phyloP scores from a whole-genome alignment of 2,797 vertebrate genomes.

The Mus spretus region DNA sequence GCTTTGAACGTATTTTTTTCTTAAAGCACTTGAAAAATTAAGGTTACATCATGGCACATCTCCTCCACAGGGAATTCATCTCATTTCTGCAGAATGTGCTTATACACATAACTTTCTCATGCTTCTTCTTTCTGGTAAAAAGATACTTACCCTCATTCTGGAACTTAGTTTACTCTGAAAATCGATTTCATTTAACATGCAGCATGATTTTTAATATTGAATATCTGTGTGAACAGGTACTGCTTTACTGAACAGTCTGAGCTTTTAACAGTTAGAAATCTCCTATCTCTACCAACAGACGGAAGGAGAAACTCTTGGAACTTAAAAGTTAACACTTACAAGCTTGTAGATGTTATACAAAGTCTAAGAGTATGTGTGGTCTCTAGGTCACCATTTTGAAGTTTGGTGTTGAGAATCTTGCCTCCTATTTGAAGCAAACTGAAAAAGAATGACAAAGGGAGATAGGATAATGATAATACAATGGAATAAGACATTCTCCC shows the following conservation, averaged over 20 bases:
- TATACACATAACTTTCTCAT: background rate
- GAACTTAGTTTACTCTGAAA: conserved; percentile 66
- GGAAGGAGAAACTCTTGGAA: background rate
- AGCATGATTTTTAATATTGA: conserved; percentile 62
- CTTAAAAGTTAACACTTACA: conserved; percentile 60
- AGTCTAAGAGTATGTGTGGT: conserved; percentile 46
- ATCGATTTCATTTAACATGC: conserved; percentile 54
- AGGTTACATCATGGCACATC: background rate
- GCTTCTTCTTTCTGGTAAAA: conserved; percentile 48
- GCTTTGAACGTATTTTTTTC: background rate
- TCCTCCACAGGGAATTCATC: background rate
- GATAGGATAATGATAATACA: background rate
- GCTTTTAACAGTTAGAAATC: conserved; percentile 36
- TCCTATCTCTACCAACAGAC: conserved; percentile 2
- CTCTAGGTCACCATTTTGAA: conserved; percentile 52
- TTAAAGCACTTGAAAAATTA: background rate
- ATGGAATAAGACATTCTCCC: background rate
- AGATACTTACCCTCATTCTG: conserved; percentile 37
- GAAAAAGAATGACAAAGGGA: background rate
- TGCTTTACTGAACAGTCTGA: conserved; percentile 16
- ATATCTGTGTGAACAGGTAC: conserved; percentile 64
- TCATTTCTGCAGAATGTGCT: conserved; percentile 34
- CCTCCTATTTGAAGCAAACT: conserved; percentile 24
- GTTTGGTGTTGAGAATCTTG: conserved; percentile 48
- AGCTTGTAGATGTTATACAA: conserved; percentile 47